Conservation (phyloP, 2,113 vertebrate genomes). For the Cnemophilus loriae region DNA sequence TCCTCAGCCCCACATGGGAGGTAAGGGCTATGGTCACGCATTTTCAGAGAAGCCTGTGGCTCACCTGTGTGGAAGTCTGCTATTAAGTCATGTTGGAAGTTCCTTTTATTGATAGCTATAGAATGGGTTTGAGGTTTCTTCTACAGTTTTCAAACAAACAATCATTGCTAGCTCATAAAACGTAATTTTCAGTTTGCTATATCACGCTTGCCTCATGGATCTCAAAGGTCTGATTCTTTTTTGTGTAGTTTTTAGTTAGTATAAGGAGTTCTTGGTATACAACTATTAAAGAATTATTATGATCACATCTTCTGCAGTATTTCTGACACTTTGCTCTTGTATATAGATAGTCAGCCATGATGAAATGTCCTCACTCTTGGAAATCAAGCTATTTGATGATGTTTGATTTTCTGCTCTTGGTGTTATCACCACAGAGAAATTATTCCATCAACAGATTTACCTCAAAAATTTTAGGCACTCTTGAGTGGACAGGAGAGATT, state of each 20-base stretch:
- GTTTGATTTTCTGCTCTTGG: not conserved
- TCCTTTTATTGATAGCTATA: not conserved
- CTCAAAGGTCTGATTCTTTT: not conserved
- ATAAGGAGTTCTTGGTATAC: not conserved
- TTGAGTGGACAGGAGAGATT: not conserved
- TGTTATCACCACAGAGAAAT: not conserved
- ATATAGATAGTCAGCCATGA: not conserved
- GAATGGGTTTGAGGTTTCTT: not conserved
- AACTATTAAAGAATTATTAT: not conserved
- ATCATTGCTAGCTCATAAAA: not conserved
- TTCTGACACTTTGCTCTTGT: not conserved
- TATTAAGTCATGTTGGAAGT: not conserved
- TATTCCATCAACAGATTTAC: not conserved
- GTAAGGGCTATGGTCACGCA: accelerated
- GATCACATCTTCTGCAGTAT: not conserved
- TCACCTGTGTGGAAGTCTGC: not conserved
- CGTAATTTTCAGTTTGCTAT: not conserved
- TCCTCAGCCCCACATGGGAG: not conserved
- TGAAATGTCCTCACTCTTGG: not conserved
- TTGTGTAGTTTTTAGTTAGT: not conserved
- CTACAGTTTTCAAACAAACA: not conserved
- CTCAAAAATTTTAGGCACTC: not conserved
- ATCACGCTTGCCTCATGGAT: not conserved
- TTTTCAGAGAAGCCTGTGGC: not conserved
- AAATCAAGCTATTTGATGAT: not conserved